phyloP scores from a whole-genome alignment of 1,140 invertebrate species.

The Hylaeus anthracinus region DNA sequence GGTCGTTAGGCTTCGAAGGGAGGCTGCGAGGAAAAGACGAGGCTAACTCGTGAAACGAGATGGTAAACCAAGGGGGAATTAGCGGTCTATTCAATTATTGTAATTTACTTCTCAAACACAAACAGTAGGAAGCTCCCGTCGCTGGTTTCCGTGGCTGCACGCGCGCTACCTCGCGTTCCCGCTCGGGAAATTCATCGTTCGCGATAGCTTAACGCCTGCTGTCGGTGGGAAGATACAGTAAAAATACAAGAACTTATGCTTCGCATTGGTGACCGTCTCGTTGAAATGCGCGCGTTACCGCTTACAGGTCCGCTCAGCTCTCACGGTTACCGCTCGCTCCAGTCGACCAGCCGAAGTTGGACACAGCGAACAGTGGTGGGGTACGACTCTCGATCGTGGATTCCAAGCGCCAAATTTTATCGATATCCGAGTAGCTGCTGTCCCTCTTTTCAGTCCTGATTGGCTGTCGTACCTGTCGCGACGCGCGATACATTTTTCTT shows the following conservation, averaged over 20 bases:
- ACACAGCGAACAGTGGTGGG: too few relatives aligned
- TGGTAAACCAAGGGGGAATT: constrained; percentile 69
- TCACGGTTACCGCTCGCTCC: too few relatives aligned
- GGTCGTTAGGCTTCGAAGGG: neutral
- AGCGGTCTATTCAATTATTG: constrained; percentile 80
- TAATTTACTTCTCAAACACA: constrained; percentile 80
- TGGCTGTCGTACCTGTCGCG: neutral
- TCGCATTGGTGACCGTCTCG: too few relatives aligned
- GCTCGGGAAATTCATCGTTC: constrained; percentile 36
- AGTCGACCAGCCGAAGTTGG: too few relatives aligned
- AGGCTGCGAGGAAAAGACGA: neutral
- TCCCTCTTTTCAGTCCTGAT: neutral
- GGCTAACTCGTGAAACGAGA: constrained; percentile 15
- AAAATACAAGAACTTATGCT: too few relatives aligned
- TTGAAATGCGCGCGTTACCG: too few relatives aligned
- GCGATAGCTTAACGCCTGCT: neutral
- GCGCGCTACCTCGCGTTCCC: neutral
- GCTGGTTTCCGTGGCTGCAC: neutral
- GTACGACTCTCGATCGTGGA: too few relatives aligned
- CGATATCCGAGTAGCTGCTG: neutral
- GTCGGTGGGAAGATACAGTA: too few relatives aligned
- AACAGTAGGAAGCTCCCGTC: constrained; percentile 60
- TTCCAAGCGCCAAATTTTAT: too few relatives aligned
- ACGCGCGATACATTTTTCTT: constrained; percentile 1
- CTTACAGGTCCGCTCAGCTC: too few relatives aligned